These are phyloP conservation scores for Cremastobaeus sp. DNA, from an alignment of 2,888 invertebrate genomes.

Conservation along the genomic window DNA sequence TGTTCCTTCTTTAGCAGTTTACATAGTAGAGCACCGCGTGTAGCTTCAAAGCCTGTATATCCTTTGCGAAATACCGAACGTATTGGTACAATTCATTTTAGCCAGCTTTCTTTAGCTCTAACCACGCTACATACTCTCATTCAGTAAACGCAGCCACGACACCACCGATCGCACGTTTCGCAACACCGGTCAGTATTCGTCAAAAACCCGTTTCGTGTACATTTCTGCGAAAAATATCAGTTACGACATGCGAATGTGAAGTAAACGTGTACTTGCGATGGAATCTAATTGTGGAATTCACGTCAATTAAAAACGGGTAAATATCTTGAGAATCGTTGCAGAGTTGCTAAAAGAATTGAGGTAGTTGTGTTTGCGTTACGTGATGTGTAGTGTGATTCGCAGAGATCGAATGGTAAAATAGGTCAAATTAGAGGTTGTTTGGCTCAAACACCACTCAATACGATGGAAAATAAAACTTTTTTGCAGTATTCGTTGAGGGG, in stretches of 20 bases:
- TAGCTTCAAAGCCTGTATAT: conserved; percentile 47
- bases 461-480: no score
- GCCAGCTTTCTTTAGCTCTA: conserved; percentile 42
- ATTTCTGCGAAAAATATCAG: not conserved
- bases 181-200: conserved; percentile 10
- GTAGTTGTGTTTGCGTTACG: conserved; percentile 5
- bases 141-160: conserved; percentile 9
- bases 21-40: conserved; percentile 38
- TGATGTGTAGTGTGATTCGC: no score
- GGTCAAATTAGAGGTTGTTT: not conserved
- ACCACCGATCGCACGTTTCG: conserved; percentile 11
- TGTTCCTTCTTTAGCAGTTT: conserved; percentile 44
- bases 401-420: no score
- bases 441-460: no score
- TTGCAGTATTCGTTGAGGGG: no score
- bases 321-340: conserved; percentile 23
- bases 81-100: conserved; percentile 29
- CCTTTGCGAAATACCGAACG: conserved; percentile 46
- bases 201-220: conserved; percentile 1
- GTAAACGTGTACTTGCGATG: conserved; percentile 2
- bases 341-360: conserved; percentile 8
- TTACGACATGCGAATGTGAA: conserved; percentile 6
- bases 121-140: conserved; percentile 44
- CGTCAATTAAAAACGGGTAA: conserved; percentile 25
- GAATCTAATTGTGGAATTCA: conserved; percentile 11